Conservation (phyloP, 2,113 vertebrate genomes). For the Genyomyrus donnyi region DNA sequence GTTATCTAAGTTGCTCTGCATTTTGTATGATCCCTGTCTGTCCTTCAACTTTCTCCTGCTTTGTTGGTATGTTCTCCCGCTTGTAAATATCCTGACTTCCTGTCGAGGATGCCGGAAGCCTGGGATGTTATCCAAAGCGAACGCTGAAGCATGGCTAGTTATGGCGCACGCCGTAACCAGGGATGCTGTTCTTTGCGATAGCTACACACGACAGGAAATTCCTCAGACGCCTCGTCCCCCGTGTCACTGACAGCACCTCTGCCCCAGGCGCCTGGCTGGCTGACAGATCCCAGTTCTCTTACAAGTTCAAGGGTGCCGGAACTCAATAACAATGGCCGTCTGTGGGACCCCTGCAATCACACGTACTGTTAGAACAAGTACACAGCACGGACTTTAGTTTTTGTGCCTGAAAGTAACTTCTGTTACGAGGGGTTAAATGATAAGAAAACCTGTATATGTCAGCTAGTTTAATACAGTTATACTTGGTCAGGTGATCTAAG, state of each 20-base stretch:
- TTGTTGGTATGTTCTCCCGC: slow-evolving; percentile 23
- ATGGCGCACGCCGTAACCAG: slow-evolving; percentile 36
- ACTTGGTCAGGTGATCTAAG: not conserved
- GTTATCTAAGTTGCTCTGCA: not conserved
- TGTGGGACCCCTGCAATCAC: not conserved
- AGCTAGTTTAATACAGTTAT: not conserved
- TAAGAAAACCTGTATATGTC: not conserved
- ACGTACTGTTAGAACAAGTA: not conserved
- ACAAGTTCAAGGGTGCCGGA: slow-evolving; percentile 17
- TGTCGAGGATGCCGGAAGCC: slow-evolving; percentile 21
- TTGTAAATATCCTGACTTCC: slow-evolving; percentile 38
- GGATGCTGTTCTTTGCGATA: slow-evolving; percentile 59
- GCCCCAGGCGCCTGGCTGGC: not conserved
- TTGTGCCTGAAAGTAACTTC: not conserved
- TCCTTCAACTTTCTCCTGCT: not conserved
- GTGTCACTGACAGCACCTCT: slow-evolving; percentile 27
- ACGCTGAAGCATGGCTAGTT: slow-evolving; percentile 46
- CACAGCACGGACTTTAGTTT: not conserved
- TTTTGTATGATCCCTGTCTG: not conserved
- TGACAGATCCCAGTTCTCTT: not conserved
- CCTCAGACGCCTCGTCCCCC: slow-evolving; percentile 29
- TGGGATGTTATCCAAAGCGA: slow-evolving; percentile 52
- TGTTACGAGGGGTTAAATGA: not conserved
- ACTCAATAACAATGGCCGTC: slow-evolving; percentile 14
- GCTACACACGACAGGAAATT: slow-evolving; percentile 63